Base-by-base conservation (phyloP, 37 sponge, comb jelly and placozoan species). In the Aphrocallistes beatrix region DNA sequence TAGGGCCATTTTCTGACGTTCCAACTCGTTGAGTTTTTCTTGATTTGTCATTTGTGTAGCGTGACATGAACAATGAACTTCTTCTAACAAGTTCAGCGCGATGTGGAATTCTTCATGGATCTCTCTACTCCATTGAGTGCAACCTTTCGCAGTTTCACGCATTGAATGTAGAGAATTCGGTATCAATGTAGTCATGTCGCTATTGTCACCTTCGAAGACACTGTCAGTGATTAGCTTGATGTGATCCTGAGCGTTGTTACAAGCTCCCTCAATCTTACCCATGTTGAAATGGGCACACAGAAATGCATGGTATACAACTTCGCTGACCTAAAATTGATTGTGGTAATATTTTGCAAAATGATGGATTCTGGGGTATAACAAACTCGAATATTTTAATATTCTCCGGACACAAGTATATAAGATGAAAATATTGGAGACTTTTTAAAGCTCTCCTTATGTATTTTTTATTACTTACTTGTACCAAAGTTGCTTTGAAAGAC, bases 51-150 rank as follows among this genome's bases (percentile, higher is more conserved):
- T 60, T 28, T 60, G 75, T 32, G 75, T 19, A 13, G 34, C 34
- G 25, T 60, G 75, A 60, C 75, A 60, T 6, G 75, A 21, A 6
- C 25, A 28, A 60, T 60, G 32, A 6, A 60, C 34, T 60, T 60
- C 75, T 13, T 60, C 75, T 60, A 60, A 28, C 75, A 60, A 60
- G 6, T 60, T 13, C 34, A 60, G 75, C 3, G 75, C 75, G 34
- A 25, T 60, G n/a, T 60, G 34, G 34, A 60, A 60, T 60, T 28
- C 21, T 19, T 13, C 21, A 19, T 19, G 6, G n/a, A 60, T 60
- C 75, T 60, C 75, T 60, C 75, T 60, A 30, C 75, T 60, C 75
- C 75, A 60, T 25, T 60, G 28, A 25, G 75, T 13, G n/a, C 75
- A 60, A 25, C n/a, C 34, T 3, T 60, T 60, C 21, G 75, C 75